Evolutionary conservation across 2,888 invertebrate species (phyloP).

Genomic region (Cyclophora albipunctata): DNA sequence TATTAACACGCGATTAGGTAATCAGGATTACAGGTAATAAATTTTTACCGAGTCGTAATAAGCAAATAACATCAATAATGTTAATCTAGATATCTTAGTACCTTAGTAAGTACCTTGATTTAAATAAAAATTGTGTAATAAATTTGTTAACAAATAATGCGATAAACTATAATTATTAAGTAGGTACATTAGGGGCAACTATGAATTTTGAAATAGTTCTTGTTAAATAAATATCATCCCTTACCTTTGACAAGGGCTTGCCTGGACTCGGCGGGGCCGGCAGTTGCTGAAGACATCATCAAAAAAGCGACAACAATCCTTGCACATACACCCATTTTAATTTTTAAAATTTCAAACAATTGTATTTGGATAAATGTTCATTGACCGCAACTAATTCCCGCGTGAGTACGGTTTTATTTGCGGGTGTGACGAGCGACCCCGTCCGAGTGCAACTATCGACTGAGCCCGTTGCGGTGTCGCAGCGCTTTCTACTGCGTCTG

Average conservation of each 20-base stretch:
- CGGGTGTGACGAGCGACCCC: constrained; percentile 50
- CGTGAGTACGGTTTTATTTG: constrained; percentile 63
- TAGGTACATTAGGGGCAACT: not conserved
- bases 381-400: constrained; percentile 69
- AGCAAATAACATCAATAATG: no score
- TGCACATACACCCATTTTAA: constrained; percentile 66
- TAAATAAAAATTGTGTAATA: no score
- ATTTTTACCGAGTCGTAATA: no score
- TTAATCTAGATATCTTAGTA: no score
- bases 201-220: not conserved
- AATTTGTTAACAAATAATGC: no score
- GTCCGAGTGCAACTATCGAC: constrained; percentile 52
- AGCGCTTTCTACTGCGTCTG: constrained; percentile 66
- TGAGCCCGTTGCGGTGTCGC: constrained; percentile 35
- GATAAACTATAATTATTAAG: not conserved
- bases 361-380: constrained; percentile 24
- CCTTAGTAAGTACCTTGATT: no score
- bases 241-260: constrained; percentile 47
- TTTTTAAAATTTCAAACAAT: constrained; percentile 17
- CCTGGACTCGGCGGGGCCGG: constrained; percentile 49
- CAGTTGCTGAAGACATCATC: constrained; percentile 50
- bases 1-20: not conserved
- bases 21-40: no score
- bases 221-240: constrained; percentile 14
- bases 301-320: constrained; percentile 56